Conservation (phyloP, 1,140 invertebrate genomes). For the Lepidurus apus region DNA sequence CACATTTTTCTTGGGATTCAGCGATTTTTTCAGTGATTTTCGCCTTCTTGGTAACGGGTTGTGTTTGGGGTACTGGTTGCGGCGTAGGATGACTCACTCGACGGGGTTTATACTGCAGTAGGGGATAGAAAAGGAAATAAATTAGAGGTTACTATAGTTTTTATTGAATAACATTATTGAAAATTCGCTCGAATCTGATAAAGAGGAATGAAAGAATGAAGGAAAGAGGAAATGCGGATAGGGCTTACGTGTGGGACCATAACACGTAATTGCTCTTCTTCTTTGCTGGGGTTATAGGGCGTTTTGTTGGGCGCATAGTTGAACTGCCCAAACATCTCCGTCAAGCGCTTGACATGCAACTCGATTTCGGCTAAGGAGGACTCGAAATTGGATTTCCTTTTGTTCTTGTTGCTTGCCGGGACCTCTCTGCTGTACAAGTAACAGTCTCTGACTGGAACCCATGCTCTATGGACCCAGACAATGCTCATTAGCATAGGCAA, state of each 20-base stretch:
- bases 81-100: background rate
- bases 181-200: too few relatives aligned
- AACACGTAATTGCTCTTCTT: conserved; percentile 56
- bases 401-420: conserved; percentile 55
- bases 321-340: conserved; percentile 67
- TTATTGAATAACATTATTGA: background rate
- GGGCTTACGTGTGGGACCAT: conserved; percentile 30
- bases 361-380: conserved; percentile 64
- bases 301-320: conserved; percentile 67
- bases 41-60: conserved; percentile 28
- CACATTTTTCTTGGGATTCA: conserved; percentile 31
- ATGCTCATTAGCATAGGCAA: background rate
- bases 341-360: conserved; percentile 65
- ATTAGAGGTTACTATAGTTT: background rate
- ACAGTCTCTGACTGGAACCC: conserved; percentile 77
- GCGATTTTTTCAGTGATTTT: conserved; percentile 16
- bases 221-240: background rate
- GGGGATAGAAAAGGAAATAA: background rate
- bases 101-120: conserved; percentile 12
- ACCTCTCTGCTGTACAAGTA: conserved; percentile 63
- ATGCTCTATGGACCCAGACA: conserved; percentile 51
- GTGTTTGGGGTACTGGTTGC: conserved; percentile 24
- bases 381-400: conserved; percentile 58
- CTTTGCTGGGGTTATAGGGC: conserved; percentile 59
- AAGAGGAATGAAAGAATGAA: background rate